Percentiles rank a stretch among this genome's conserved stretches.
Evolutionary conservation across 2,113 vertebrate species (phyloP).

Genomic region (Grammomys surdaster): DNA sequence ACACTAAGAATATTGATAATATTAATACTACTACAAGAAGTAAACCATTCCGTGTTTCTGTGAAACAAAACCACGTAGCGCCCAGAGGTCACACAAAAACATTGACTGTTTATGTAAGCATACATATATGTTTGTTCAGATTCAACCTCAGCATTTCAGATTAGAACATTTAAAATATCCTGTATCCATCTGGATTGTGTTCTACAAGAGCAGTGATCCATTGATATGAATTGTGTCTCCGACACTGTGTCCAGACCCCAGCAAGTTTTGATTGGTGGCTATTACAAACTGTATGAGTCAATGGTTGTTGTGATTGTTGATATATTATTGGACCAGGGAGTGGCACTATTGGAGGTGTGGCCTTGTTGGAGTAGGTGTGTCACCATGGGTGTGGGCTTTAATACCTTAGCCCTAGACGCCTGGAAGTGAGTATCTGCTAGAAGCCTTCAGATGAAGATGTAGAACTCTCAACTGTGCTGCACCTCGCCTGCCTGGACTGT

Average conservation of each 20-base stretch:
- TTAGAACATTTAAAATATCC: background rate
- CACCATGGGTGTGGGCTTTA: too few relatives aligned
- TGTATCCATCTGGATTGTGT: background rate
- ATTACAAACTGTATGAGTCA: accelerated
- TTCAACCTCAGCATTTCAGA: accelerated
- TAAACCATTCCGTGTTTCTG: too few relatives aligned
- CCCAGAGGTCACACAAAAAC: background rate
- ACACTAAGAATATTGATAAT: too few relatives aligned
- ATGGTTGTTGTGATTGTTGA: accelerated
- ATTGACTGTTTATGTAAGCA: accelerated
- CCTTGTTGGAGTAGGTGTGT: too few relatives aligned
- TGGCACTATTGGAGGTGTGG: too few relatives aligned
- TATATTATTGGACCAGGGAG: too few relatives aligned
- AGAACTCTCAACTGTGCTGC: too few relatives aligned
- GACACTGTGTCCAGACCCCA: accelerated
- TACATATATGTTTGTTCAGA: accelerated
- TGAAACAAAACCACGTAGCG: background rate
- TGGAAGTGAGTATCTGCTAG: too few relatives aligned
- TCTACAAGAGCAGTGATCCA: background rate
- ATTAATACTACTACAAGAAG: too few relatives aligned
- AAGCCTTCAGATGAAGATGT: too few relatives aligned
- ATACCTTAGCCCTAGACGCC: too few relatives aligned
- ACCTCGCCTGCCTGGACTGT: too few relatives aligned
- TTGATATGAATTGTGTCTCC: background rate
- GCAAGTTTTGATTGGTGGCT: accelerated